These are phyloP conservation scores for Zaprionus nigranus DNA, from an alignment of 1,140 invertebrate species.

Conservation along the genomic window DNA sequence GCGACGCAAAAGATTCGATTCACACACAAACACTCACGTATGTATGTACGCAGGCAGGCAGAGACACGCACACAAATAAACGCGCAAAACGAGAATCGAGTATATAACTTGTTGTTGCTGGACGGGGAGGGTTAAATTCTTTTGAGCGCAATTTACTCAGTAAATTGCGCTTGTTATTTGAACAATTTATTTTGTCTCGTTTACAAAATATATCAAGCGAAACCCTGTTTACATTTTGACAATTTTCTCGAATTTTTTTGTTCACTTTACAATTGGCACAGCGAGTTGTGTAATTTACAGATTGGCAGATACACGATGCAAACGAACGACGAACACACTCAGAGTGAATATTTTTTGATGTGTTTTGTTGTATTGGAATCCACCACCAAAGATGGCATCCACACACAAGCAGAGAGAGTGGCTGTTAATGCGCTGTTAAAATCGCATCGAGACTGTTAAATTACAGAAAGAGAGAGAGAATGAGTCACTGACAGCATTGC, in stretches of 20 bases:
- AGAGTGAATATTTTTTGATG: slow-evolving; percentile 56
- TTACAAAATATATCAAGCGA: slow-evolving; percentile 39
- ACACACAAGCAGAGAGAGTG: slow-evolving; percentile 33
- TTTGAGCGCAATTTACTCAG: slow-evolving; percentile 31
- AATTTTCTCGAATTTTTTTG: slow-evolving; percentile 45
- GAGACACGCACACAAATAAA: slow-evolving; percentile 33
- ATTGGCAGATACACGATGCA: slow-evolving; percentile 68
- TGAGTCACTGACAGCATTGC: slow-evolving; percentile 45
- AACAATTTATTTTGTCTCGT: slow-evolving; percentile 30
- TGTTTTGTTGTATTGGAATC: slow-evolving; percentile 67
- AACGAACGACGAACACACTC: slow-evolving; percentile 38
- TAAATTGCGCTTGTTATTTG: slow-evolving; percentile 8
- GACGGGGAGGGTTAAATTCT: slow-evolving; percentile 35
- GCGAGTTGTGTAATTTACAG: slow-evolving; percentile 74
- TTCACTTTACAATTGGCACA: slow-evolving; percentile 59
- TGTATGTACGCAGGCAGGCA: slow-evolving; percentile 9
- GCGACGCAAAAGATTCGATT: slow-evolving; percentile 35
- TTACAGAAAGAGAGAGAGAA: slow-evolving; percentile 28
- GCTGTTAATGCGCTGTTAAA: slow-evolving; percentile 37
- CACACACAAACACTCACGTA: slow-evolving; percentile 11
- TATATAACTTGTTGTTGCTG: slow-evolving; percentile 10
- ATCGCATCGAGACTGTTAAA: slow-evolving; percentile 10
- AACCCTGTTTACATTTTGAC: slow-evolving; percentile 54
- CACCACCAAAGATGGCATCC: slow-evolving; percentile 56
- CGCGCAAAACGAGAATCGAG: slow-evolving; percentile 24